Conservation (phyloP, 2,113 vertebrate genomes). For the Taxidea taxus region DNA sequence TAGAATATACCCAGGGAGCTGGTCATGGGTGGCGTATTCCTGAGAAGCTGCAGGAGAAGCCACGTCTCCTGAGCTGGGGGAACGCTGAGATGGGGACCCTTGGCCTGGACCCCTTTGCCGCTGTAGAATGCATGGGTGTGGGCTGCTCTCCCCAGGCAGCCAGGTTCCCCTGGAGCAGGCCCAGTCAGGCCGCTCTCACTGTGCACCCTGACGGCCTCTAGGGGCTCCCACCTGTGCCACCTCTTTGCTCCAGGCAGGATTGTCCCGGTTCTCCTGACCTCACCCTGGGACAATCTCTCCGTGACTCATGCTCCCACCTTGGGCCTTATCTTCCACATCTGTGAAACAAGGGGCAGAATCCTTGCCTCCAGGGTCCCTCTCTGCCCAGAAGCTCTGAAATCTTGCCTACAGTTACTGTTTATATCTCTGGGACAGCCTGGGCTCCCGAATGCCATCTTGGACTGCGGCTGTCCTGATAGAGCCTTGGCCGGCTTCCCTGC, state of each 20-base stretch:
- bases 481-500: no score
- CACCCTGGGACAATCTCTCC: not conserved
- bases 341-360: not conserved
- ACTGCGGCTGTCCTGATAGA: not conserved
- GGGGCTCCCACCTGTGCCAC: not conserved
- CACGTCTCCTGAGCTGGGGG: not conserved
- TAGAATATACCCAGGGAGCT: not conserved
- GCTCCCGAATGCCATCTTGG: not conserved
- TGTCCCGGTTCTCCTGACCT: not conserved
- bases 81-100: not conserved
- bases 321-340: fast-evolving
- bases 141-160: not conserved
- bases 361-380: not conserved
- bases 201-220: not conserved
- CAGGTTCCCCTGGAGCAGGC: not conserved
- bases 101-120: not conserved
- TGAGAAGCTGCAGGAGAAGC: not conserved
- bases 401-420: fast-evolving
- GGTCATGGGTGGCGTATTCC: fast-evolving
- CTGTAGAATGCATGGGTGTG: not conserved
- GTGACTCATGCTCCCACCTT: fast-evolving
- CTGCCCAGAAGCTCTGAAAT: not conserved
- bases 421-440: fast-evolving
- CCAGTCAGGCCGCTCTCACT: not conserved
- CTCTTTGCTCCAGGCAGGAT: not conserved